phyloP scores from a whole-genome alignment of 1,140 invertebrate genomes.

The Hypsibius dujardini region DNA sequence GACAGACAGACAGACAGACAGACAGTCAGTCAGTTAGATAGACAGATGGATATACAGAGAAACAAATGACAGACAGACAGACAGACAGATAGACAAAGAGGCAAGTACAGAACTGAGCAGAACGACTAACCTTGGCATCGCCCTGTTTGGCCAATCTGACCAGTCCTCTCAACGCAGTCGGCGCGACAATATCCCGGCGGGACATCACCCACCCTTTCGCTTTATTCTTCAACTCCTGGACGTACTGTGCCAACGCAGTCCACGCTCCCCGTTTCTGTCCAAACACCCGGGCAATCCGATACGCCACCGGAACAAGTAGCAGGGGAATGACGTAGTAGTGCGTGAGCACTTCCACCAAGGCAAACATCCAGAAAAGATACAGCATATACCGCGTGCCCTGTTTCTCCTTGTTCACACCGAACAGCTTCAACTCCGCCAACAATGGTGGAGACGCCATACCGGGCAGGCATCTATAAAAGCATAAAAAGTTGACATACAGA shows the following conservation, averaged over 20 bases:
- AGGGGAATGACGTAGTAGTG: slow-evolving; percentile 4
- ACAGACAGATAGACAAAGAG: too few species aligned
- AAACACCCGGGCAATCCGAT: background rate
- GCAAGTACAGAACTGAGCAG: too few species aligned
- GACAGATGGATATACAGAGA: too few species aligned
- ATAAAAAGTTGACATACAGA: too few species aligned
- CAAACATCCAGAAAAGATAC: slow-evolving; percentile 17
- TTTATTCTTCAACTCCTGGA: background rate
- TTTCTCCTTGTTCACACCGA: background rate
- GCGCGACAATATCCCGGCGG: background rate
- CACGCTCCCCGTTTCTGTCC: slow-evolving; percentile 10
- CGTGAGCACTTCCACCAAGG: slow-evolving; percentile 2
- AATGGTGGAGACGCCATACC: too few species aligned
- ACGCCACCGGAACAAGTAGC: background rate
- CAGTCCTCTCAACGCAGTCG: slow-evolving; percentile 6
- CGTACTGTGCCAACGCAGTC: background rate
- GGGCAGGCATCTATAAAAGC: too few species aligned
- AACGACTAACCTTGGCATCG: slow-evolving; percentile 3
- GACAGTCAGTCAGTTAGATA: too few species aligned
- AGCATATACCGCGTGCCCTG: slow-evolving; percentile 10
- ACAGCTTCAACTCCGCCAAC: background rate
- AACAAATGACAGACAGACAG: too few species aligned
- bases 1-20: too few species aligned
- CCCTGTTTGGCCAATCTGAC: slow-evolving; percentile 3
- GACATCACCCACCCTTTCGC: background rate